Conservation (phyloP, 2,797 vertebrate genomes). For the Champsocephalus gunnari region DNA sequence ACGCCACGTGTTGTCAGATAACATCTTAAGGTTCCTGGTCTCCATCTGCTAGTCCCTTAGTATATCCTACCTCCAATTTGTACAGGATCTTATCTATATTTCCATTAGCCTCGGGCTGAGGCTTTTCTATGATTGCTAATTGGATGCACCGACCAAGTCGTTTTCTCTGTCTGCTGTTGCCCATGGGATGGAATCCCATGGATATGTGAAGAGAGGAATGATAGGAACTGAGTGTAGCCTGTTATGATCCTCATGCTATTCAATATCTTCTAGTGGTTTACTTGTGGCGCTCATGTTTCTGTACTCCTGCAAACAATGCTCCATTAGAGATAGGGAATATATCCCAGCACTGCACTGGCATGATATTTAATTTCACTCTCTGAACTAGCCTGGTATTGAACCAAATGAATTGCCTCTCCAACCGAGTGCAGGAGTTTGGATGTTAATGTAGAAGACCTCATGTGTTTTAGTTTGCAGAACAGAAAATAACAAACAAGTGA, state of each 20-base stretch:
- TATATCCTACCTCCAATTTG: constrained; percentile 70
- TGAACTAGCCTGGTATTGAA: constrained; percentile 33
- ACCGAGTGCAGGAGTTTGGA: constrained; percentile 22
- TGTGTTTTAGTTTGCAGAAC: constrained; percentile 5
- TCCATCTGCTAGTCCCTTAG: constrained; percentile 67
- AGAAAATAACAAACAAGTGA: constrained; percentile 1
- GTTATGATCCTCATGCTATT: constrained; percentile 30
- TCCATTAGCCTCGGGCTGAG: constrained; percentile 69
- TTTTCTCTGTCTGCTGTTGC: constrained; percentile 48
- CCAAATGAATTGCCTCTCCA: constrained; percentile 47
- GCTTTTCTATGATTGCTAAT: constrained; percentile 71
- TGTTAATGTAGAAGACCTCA: constrained; percentile 4
- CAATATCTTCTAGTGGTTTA: constrained; percentile 6
- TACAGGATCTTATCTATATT: constrained; percentile 77
- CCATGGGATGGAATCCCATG: constrained; percentile 40
- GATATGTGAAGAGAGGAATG: constrained; percentile 28
- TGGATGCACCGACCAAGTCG: constrained; percentile 50
- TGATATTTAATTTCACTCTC: constrained; percentile 57
- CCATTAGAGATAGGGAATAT: constrained; percentile 41
- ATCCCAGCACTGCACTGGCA: constrained; percentile 9
- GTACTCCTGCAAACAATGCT: constrained; percentile 18
- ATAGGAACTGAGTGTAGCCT: constrained; percentile 15
- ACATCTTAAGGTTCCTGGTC: constrained; percentile 68
- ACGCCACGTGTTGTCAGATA: constrained; percentile 62
- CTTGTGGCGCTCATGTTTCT: constrained; percentile 9